Conservation (phyloP, 1,140 invertebrate genomes). For the Listronotus oregonensis region DNA sequence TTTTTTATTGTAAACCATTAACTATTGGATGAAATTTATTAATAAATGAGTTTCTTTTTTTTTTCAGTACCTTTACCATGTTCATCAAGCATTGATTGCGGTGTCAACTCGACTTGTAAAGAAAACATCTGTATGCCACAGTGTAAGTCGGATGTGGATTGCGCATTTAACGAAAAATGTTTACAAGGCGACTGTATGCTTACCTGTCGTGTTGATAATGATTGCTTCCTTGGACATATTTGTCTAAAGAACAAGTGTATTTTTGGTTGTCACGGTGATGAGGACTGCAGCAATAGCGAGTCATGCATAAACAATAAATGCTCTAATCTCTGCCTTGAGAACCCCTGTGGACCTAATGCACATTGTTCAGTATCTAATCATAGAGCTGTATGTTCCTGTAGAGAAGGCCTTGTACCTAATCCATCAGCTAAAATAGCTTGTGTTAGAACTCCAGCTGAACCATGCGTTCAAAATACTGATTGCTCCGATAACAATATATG, state of each 20-base stretch:
- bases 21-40: neutral
- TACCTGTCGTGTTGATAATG: conserved; percentile 86
- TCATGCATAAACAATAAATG: conserved; percentile 81
- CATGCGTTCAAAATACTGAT: conserved; percentile 74
- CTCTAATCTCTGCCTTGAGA: conserved; percentile 75
- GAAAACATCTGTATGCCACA: conserved; percentile 78
- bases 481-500: conserved; percentile 73
- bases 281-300: conserved; percentile 83
- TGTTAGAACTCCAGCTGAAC: conserved; percentile 71
- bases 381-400: conserved; percentile 80
- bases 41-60: conserved; percentile 15
- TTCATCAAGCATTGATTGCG: conserved; percentile 70
- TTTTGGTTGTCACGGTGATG: conserved; percentile 83
- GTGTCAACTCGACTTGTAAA: conserved; percentile 66
- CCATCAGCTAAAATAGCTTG: conserved; percentile 83
- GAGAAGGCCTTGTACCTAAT: conserved; percentile 78
- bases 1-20: too few relatives aligned
- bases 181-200: conserved; percentile 78
- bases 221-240: conserved; percentile 89
- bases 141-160: conserved; percentile 79
- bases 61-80: conserved; percentile 77
- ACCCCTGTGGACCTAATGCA: conserved; percentile 84
- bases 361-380: conserved; percentile 80
- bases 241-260: conserved; percentile 83
- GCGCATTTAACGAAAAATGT: conserved; percentile 91